Evolutionary conservation across 2,888 invertebrate species (phyloP).

Genomic region (Pheosia gnoma): DNA sequence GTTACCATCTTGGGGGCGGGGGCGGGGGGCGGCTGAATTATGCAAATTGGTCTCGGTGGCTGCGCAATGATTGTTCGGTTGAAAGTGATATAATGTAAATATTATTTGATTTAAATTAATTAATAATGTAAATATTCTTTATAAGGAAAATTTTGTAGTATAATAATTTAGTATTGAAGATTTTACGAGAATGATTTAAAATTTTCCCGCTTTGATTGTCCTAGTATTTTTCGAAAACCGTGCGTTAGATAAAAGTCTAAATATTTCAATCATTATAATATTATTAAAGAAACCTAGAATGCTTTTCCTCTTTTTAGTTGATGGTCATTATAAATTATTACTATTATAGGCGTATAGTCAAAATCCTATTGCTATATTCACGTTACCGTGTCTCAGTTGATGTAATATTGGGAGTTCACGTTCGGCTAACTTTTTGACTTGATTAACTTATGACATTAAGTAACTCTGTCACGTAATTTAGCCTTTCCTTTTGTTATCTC

Average conservation of each 20-base stretch:
- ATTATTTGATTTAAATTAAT: background rate
- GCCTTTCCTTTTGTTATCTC: background rate
- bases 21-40: constrained; percentile 8
- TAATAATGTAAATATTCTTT: too few relatives aligned
- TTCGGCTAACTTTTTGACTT: constrained; percentile 14
- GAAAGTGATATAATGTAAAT: background rate
- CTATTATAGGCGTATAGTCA: background rate
- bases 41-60: constrained; percentile 15
- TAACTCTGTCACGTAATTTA: constrained; percentile 5
- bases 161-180: too few relatives aligned
- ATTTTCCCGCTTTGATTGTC: too few relatives aligned
- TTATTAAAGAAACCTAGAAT: too few relatives aligned
- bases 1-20: constrained; percentile 15
- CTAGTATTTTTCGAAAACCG: too few relatives aligned
- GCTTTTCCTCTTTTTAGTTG: too few relatives aligned
- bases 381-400: constrained; percentile 7
- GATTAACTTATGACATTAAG: constrained; percentile 21
- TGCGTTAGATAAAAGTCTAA: too few relatives aligned
- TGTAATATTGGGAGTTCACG: constrained; percentile 11
- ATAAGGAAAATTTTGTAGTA: too few relatives aligned
- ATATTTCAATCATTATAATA: too few relatives aligned
- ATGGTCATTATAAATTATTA: too few relatives aligned
- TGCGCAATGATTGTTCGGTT: constrained; percentile 7
- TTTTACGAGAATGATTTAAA: too few relatives aligned
- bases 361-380: constrained; percentile 2